These are phyloP conservation scores for Siderastrea radians DNA, from an alignment of 92 coral and sea anemone genomes.

Conservation along the genomic window DNA sequence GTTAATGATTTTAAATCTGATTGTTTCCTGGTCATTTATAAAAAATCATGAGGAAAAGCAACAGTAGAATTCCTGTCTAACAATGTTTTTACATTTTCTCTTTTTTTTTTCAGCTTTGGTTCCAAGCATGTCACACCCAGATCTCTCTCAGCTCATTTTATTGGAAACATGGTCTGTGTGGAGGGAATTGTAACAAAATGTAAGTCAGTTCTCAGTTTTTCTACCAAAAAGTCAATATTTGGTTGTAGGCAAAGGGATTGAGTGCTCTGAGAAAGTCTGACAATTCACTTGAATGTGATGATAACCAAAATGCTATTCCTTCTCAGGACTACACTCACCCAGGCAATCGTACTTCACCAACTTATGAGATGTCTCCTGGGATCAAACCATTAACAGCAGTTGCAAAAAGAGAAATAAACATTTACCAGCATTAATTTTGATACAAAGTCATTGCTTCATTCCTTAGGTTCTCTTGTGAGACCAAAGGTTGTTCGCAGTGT, in stretches of 20 bases:
- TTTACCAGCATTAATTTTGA: neutral
- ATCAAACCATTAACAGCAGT: too few species aligned
- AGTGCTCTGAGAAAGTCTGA: too few species aligned
- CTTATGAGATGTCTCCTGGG: too few species aligned
- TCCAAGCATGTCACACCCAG: constrained; percentile 98
- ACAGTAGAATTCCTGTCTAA: neutral
- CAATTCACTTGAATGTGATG: too few species aligned
- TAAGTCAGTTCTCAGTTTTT: constrained; percentile 41
- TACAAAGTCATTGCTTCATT: neutral
- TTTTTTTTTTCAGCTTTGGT: constrained; percentile 83
- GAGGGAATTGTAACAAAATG: constrained; percentile 99
- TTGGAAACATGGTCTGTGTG: constrained; percentile 97
- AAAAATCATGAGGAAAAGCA: neutral
- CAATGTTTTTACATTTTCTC: neutral
- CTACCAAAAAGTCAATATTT: neutral
- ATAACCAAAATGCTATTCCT: too few species aligned
- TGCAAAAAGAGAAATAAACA: too few species aligned
- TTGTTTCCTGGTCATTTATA: neutral
- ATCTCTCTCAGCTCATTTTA: constrained; percentile 87
- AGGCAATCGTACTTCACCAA: too few species aligned
- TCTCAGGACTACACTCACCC: too few species aligned
- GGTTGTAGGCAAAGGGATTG: neutral
- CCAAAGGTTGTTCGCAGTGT: constrained; percentile 99
- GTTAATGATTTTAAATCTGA: neutral
- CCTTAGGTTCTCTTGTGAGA: constrained; percentile 90